Conservation (phyloP, 1,140 invertebrate genomes). For the Zaprionus ornatus region DNA sequence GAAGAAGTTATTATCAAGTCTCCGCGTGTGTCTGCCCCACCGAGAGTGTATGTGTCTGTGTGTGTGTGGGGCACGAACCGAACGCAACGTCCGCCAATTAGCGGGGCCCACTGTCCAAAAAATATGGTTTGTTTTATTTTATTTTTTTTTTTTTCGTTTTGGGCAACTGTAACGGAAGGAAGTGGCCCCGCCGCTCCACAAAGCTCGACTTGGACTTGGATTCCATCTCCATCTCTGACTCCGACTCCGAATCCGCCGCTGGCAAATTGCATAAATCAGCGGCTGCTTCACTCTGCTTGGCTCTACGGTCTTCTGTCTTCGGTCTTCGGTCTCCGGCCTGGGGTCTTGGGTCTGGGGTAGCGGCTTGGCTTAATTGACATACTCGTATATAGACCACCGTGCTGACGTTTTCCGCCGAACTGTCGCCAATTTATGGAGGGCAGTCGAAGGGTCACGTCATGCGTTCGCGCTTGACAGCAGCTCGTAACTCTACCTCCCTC, state of each 20-base stretch:
- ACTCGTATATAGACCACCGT: conserved; percentile 68
- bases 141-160: conserved; percentile 29
- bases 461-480: conserved; percentile 69
- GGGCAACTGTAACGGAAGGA: conserved; percentile 78
- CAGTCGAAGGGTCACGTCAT: conserved; percentile 67
- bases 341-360: conserved; percentile 2
- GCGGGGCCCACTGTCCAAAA: conserved; percentile 58
- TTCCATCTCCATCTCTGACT: conserved; percentile 22
- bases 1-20: conserved; percentile 78
- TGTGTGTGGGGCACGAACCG: conserved; percentile 55
- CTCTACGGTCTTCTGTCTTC: conserved; percentile 4
- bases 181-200: conserved; percentile 44
- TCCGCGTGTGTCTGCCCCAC: not conserved
- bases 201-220: conserved; percentile 3
- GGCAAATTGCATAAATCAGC: conserved; percentile 75
- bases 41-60: not conserved
- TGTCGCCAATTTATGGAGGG: conserved; percentile 72
- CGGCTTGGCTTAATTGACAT: conserved; percentile 68
- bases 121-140: conserved; percentile 15
- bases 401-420: conserved; percentile 69
- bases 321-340: not conserved
- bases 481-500: conserved; percentile 54
- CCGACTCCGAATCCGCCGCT: conserved; percentile 29
- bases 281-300: conserved; percentile 14
- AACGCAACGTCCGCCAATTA: conserved; percentile 75